phyloP scores from a whole-genome alignment of 2,888 invertebrate genomes.

The Drosophila hamatofila region DNA sequence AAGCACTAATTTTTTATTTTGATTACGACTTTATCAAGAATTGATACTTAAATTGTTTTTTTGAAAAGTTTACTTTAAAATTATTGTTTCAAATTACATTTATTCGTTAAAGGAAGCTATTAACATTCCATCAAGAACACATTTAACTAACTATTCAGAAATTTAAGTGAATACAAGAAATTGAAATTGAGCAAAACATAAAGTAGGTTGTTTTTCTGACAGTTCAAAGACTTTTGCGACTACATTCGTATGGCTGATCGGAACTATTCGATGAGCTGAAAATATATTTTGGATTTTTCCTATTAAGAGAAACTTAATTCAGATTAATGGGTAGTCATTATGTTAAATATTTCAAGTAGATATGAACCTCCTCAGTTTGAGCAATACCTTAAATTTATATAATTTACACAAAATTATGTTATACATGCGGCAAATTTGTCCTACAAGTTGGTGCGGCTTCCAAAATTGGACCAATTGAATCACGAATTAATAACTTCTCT shows the following conservation, averaged over 20 bases:
- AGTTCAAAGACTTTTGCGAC: not conserved
- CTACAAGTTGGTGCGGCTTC: not conserved
- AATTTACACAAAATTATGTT: not conserved
- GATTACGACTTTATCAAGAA: not conserved
- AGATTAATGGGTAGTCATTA: not conserved
- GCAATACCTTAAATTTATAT: not conserved
- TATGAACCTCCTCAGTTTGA: not conserved
- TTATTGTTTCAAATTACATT: not conserved
- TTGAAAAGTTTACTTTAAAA: not conserved
- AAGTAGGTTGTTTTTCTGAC: not conserved
- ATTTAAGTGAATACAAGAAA: not conserved
- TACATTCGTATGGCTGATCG: not conserved
- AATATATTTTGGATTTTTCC: not conserved
- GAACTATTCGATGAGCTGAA: not conserved
- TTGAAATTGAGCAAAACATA: not conserved
- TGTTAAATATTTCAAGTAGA: not conserved
- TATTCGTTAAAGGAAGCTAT: not conserved
- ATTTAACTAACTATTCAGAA: not conserved
- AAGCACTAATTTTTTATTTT: not conserved
- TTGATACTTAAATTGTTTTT: not conserved
- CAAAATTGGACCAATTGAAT: not conserved
- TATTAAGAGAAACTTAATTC: not conserved
- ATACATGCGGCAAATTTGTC: not conserved
- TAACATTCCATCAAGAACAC: not conserved
- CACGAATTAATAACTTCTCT: constrained; percentile 4